Evolutionary conservation across 2,888 invertebrate species (phyloP).

Genomic region (Napeogenes inachia): DNA sequence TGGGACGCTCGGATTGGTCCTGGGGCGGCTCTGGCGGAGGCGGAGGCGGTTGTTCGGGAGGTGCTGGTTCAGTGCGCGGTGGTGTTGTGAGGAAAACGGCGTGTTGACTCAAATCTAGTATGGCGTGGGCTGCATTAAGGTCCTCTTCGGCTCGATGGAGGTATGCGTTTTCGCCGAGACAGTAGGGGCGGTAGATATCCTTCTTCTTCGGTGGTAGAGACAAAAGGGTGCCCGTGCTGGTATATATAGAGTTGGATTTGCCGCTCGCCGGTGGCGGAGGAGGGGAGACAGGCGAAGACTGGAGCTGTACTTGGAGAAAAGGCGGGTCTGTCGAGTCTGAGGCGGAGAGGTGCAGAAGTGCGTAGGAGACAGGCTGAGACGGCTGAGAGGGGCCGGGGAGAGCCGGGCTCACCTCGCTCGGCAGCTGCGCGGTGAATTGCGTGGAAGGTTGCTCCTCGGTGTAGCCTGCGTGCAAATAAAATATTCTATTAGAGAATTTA

Average conservation of each 20-base stretch:
- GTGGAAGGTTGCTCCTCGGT: conserved; percentile 87
- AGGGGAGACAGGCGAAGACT: conserved; percentile 70
- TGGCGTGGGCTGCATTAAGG: conserved; percentile 91
- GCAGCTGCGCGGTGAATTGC: conserved; percentile 86
- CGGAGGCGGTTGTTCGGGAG: conserved; percentile 39
- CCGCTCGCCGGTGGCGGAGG: conserved; percentile 77
- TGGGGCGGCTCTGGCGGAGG: conserved; percentile 37
- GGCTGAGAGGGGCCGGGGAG: conserved; percentile 59
- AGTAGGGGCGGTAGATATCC: conserved; percentile 93
- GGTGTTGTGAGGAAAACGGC: conserved; percentile 84
- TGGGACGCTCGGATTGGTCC: conserved; percentile 47
- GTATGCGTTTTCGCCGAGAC: conserved; percentile 81
- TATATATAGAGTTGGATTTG: conserved; percentile 89
- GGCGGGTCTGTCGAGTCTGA: conserved; percentile 61
- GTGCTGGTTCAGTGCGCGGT: conserved; percentile 51
- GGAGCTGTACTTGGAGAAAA: conserved; percentile 68
- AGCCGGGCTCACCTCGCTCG: conserved; percentile 83
- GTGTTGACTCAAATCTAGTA: conserved; percentile 91
- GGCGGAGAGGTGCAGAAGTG: conserved; percentile 70
- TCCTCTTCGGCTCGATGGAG: conserved; percentile 85
- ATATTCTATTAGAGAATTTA: conserved; percentile 8
- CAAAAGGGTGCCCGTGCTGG: conserved; percentile 88
- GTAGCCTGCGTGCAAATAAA: conserved; percentile 79
- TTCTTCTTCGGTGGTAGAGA: conserved; percentile 93
- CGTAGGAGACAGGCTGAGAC: conserved; percentile 68